phyloP scores from a whole-genome alignment of 2,113 vertebrate species.

The Oriolus oriolus region DNA sequence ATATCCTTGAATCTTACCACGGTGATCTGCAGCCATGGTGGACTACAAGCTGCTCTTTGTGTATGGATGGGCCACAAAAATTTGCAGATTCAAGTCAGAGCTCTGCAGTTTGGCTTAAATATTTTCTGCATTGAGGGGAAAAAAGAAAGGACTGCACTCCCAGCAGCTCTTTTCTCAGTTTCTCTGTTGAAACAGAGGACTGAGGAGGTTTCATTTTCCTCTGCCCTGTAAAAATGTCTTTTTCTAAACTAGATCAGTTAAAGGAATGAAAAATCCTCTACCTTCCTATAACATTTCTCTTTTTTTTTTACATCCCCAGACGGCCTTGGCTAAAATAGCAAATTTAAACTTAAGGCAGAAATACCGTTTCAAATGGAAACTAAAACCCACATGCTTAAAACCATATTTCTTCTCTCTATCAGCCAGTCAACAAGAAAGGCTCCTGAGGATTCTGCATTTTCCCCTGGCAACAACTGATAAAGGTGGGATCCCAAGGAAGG shows the following conservation, averaged over 20 bases:
- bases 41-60: background rate
- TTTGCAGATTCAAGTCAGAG: background rate
- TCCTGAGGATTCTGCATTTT: background rate
- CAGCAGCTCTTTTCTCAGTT: background rate
- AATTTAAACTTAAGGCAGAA: background rate
- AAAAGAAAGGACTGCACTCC: background rate
- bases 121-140: fast-evolving
- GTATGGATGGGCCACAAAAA: background rate
- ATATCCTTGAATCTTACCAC: background rate
- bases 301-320: background rate
- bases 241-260: background rate
- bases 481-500: background rate
- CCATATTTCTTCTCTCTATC: background rate
- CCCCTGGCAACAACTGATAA: background rate
- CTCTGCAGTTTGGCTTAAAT: background rate
- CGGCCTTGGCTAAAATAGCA: background rate
- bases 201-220: background rate
- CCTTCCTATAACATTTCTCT: background rate
- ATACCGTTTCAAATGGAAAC: background rate
- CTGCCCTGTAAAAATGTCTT: background rate
- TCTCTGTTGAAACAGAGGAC: background rate
- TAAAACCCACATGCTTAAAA: background rate
- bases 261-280: background rate
- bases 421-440: background rate
- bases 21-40: fast-evolving